These are phyloP conservation scores for Chorisops tibialis DNA, from an alignment of 2,888 invertebrate species.

Conservation along the genomic window DNA sequence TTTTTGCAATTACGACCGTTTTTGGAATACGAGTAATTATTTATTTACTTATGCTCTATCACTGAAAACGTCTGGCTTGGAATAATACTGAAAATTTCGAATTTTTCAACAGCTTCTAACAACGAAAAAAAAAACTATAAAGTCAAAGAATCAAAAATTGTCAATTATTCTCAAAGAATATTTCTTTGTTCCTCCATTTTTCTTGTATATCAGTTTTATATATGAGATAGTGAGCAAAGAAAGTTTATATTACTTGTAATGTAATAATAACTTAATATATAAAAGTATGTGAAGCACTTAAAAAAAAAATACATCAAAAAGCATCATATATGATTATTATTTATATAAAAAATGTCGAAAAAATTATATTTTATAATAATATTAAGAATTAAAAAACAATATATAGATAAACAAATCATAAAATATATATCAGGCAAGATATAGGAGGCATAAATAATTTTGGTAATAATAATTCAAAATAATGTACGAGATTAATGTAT, in stretches of 20 bases:
- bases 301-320: constrained; percentile 13
- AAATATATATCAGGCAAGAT: not conserved
- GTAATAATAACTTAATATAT: not conserved
- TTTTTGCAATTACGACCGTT: too few relatives aligned
- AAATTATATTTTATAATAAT: not conserved
- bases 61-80: too few relatives aligned
- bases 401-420: not conserved
- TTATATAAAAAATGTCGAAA: not conserved
- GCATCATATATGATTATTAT: not conserved
- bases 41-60: too few relatives aligned
- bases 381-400: not conserved
- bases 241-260: not conserved
- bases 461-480: not conserved
- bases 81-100: too few relatives aligned
- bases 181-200: too few relatives aligned
- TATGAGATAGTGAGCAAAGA: not conserved
- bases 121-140: not conserved
- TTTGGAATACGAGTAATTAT: too few relatives aligned
- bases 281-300: not conserved
- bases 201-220: too few relatives aligned
- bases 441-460: not conserved
- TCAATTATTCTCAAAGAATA: not conserved
- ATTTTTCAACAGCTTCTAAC: too few relatives aligned
- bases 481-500: too few relatives aligned
- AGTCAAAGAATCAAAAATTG: not conserved